A percentile compares a stretch with the other conserved stretches of the same genome.
Conservation (phyloP, 1,140 invertebrate genomes). For the Saccostrea echinata region DNA sequence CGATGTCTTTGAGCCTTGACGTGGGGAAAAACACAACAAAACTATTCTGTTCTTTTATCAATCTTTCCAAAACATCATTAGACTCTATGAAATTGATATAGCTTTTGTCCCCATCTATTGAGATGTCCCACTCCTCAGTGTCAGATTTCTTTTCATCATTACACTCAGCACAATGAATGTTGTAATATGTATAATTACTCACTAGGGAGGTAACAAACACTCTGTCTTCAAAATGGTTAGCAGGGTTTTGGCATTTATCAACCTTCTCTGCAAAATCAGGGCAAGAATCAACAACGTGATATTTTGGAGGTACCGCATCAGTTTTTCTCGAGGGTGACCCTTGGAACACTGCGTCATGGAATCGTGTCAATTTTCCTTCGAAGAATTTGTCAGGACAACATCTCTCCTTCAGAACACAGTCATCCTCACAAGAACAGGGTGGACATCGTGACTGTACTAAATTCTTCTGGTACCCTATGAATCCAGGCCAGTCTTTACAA, state of each 20-base stretch:
- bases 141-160: background rate
- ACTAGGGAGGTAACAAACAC: background rate
- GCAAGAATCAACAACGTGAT: background rate
- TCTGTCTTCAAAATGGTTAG: background rate
- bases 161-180: background rate
- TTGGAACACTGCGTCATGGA: background rate
- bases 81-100: background rate
- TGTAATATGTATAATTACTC: background rate
- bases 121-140: background rate
- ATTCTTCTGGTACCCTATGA: background rate
- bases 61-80: background rate
- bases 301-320: background rate
- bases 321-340: background rate
- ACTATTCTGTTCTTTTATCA: background rate
- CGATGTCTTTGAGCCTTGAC: background rate
- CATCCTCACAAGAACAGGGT: background rate
- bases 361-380: background rate
- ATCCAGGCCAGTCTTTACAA: background rate
- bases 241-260: background rate
- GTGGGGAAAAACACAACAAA: background rate
- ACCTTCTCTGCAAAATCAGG: background rate
- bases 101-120: background rate
- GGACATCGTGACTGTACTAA: background rate
- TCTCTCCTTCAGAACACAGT: background rate
- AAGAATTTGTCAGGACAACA: slow-evolving; percentile 4